Percentiles rank a stretch among this genome's conserved stretches.
phyloP scores from a whole-genome alignment of 2,797 vertebrate genomes.

The Erpetoichthys calabaricus region DNA sequence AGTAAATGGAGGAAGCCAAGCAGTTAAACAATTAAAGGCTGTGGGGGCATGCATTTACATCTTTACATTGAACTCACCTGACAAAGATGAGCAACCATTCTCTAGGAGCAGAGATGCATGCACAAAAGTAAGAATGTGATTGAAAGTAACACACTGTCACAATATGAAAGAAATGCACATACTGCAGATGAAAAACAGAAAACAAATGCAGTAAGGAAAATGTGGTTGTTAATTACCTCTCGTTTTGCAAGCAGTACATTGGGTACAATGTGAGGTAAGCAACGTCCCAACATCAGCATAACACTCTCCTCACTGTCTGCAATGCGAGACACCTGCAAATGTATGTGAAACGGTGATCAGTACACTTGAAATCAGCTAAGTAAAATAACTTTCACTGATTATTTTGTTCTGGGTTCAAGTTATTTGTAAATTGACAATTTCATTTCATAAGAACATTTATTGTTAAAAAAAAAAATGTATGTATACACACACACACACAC shows the following conservation, averaged over 20 bases:
- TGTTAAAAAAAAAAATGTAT: too few relatives aligned
- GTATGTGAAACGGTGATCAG: neutral
- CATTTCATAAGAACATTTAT: too few relatives aligned
- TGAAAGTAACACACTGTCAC: conserved; percentile 52
- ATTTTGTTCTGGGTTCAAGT: conserved; percentile 5
- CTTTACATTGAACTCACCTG: conserved; percentile 77
- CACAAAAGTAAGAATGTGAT: conserved; percentile 84
- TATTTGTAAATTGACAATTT: conserved; percentile 8
- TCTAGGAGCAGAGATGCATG: conserved; percentile 93
- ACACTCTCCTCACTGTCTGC: conserved; percentile 93
- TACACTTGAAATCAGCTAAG: conserved; percentile 11
- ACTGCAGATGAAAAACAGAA: conserved; percentile 22
- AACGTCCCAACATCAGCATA: conserved; percentile 94
- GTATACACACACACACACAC: too few relatives aligned
- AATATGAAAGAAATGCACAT: conserved; percentile 40
- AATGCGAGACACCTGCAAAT: conserved; percentile 80
- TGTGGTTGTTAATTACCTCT: conserved; percentile 62
- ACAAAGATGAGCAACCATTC: conserved; percentile 95
- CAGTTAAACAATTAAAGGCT: conserved; percentile 17
- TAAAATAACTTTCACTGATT: conserved; percentile 10
- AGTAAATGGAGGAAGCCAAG: conserved; percentile 2
- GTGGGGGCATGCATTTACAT: conserved; percentile 47
- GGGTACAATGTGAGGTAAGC: conserved; percentile 93
- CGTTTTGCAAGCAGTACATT: conserved; percentile 94
- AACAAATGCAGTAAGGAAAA: conserved; percentile 8